Evolutionary conservation across 2,888 invertebrate genomes (phyloP).

Genomic region (Phyllotreta cruciferae): DNA sequence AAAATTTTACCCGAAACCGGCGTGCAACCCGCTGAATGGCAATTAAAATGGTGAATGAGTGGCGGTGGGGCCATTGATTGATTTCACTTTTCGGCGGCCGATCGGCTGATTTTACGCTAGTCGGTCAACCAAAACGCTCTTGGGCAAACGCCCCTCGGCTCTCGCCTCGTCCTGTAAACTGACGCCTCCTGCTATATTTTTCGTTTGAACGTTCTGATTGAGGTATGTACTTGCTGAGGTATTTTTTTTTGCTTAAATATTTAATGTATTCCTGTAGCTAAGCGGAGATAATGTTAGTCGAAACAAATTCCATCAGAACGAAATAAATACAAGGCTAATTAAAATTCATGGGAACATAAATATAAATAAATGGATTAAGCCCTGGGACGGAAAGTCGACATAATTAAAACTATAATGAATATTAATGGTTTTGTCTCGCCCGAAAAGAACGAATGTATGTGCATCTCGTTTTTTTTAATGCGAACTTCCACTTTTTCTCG

Average conservation of each 20-base stretch:
- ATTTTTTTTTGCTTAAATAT: too few relatives aligned
- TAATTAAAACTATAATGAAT: constrained; percentile 57
- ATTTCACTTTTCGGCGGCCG: constrained; percentile 14
- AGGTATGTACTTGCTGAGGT: too few relatives aligned
- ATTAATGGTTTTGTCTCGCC: constrained; percentile 51
- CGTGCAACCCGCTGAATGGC: constrained; percentile 5
- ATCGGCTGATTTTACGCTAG: not conserved
- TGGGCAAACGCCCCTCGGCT: too few relatives aligned
- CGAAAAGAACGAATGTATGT: constrained; percentile 46
- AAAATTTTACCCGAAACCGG: constrained; percentile 5
- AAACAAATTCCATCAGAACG: constrained; percentile 6
- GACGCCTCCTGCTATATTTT: too few relatives aligned
- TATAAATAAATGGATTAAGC: constrained; percentile 57
- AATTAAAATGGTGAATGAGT: constrained; percentile 19
- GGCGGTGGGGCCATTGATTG: constrained; percentile 1
- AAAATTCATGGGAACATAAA: constrained; percentile 57
- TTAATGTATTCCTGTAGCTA: not conserved
- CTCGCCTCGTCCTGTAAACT: too few relatives aligned
- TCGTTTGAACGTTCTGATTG: too few relatives aligned
- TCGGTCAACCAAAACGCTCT: not conserved
- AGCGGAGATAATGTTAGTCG: not conserved
- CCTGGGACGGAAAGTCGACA: constrained; percentile 52
- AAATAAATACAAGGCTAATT: constrained; percentile 42
- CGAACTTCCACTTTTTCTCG: constrained; percentile 29
- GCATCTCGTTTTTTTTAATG: constrained; percentile 39